Evolutionary conservation across 1,140 invertebrate species (phyloP), one percentile per base, ranked within the genome.

Genomic region (Drosophila seguyi): DNA sequence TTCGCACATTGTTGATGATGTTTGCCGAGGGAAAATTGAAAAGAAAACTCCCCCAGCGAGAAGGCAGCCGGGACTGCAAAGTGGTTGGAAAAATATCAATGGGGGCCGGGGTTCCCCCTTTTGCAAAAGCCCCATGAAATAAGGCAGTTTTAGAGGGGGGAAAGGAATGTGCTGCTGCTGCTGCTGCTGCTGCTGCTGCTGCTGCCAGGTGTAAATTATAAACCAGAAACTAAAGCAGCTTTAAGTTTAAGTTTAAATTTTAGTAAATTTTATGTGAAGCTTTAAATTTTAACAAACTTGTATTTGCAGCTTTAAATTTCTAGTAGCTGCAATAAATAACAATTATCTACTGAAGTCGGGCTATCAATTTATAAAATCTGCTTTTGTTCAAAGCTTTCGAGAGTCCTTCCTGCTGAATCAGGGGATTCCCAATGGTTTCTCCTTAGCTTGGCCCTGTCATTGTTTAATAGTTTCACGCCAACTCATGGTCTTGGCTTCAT

Each of bases 1-100:
- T 47, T 78, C 56, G 47, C 74, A 78, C 82, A 81, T 81, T 85
- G 81, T 69, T 69, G 81, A 77, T 83, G 68, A 20, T 81, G 71
- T 44, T 68, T 68, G 65, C 65, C 20, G 65, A 66, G 55, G 31
- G 69, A 75, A 83, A 83, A 71, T 83, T 69, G 80, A 83, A 83
- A 83, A 44, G 48, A 63, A 63, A 63, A 63, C 61, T 63, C 27
- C 27, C 56, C 56, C 61, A 60, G 18, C 56, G 38, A 11, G 38
- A 11, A 29, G 60, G 31, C 11, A 13, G 60, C 14, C 50, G 14
- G 10, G 18, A 7, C 34, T 39, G 48, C 25, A 29, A 58, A 41
- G 36, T 31, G 60, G 60, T 62, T 31, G 60, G 27, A 18, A 59
- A 63, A 58, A 58, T 41, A 58, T 58, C 53, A 58, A 41, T 57